These are phyloP conservation scores for Syrphus vitripennis DNA, from an alignment of 2,888 invertebrate species.

Conservation along the genomic window DNA sequence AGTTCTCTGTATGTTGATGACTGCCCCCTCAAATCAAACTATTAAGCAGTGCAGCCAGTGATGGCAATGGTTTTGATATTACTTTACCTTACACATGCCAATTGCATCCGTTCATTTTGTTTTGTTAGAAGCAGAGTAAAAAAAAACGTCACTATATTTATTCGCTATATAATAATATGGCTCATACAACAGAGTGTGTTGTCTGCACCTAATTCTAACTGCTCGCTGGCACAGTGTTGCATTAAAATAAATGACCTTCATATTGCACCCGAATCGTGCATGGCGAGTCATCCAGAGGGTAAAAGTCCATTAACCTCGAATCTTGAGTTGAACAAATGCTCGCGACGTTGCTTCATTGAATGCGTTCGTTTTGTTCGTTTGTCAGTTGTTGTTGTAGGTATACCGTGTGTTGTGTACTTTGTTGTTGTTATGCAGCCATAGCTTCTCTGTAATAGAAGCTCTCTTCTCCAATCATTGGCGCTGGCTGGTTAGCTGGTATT, in stretches of 20 bases:
- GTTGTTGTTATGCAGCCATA: not conserved
- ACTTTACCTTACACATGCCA: conserved; percentile 56
- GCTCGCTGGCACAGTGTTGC: conserved; percentile 62
- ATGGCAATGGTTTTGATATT: conserved; percentile 26
- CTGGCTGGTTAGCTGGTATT: not conserved
- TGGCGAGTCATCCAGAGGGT: conserved; percentile 71
- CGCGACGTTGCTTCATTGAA: conserved; percentile 56
- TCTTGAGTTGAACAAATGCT: conserved; percentile 69
- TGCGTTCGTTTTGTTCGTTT: conserved; percentile 27
- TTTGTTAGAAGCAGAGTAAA: conserved; percentile 6
- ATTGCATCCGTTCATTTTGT: conserved; percentile 53
- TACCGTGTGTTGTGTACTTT: not conserved
- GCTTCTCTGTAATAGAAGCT: conserved; percentile 9
- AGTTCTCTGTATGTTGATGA: conserved; percentile 11
- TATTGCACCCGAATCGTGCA: conserved; percentile 71
- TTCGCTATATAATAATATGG: not conserved
- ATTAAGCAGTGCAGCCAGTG: not conserved
- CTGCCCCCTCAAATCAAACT: not conserved
- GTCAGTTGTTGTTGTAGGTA: conserved; percentile 29
- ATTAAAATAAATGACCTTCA: conserved; percentile 72
- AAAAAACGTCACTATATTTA: conserved; percentile 14
- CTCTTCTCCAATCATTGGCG: conserved; percentile 9
- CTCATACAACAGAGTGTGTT: not conserved
- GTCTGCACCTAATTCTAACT: not conserved
- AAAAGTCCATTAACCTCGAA: conserved; percentile 72